These are phyloP conservation scores for Vulpes ferrilata DNA, from an alignment of 2,113 vertebrate genomes.

Conservation along the genomic window DNA sequence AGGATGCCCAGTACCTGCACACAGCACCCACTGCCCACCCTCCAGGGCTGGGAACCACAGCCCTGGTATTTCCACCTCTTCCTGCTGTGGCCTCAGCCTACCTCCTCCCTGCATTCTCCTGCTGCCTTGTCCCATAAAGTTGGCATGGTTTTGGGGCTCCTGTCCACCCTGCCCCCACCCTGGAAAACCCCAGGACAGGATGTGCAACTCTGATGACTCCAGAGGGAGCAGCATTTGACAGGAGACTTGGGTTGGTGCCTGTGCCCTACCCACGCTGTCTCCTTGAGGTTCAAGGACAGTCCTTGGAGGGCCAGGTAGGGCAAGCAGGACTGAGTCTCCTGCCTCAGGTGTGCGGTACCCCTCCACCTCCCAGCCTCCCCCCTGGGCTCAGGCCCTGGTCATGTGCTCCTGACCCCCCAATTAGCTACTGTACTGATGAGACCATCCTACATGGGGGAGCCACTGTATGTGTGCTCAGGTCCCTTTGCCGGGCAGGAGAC, in stretches of 20 bases:
- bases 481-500: neutral
- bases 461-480: no score
- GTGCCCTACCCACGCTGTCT: neutral
- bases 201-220: neutral
- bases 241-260: neutral
- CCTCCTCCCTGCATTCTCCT: neutral
- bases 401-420: neutral
- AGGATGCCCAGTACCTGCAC: no score
- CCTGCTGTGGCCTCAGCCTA: neutral
- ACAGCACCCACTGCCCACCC: neutral
- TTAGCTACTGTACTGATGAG: neutral
- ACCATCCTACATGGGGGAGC: accelerated
- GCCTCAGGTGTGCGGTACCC: neutral
- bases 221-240: neutral
- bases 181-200: neutral
- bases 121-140: neutral
- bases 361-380: neutral
- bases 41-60: neutral
- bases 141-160: no score
- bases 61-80: neutral
- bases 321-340: neutral
- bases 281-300: neutral
- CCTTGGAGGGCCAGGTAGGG: neutral
- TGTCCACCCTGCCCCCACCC: neutral
- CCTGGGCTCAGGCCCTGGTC: neutral